Conservation (phyloP, 2,113 vertebrate genomes). For the Chaenogobius annularis region DNA sequence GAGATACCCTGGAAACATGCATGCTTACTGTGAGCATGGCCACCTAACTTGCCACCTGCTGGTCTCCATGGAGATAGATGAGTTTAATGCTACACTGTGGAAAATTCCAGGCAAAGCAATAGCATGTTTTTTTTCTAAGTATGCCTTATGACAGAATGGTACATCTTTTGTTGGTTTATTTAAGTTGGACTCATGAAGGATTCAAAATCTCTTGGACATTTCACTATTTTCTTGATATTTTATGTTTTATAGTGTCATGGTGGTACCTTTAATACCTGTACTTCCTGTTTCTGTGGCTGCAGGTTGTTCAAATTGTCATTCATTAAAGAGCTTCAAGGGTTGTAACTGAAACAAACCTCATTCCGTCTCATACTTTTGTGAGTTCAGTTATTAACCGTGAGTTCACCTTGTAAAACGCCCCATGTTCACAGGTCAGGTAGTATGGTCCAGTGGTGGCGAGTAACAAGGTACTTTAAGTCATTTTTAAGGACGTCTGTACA, state of each 20-base stretch:
- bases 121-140: background rate
- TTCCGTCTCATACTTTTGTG: conserved; percentile 4
- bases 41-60: too few relatives aligned
- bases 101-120: too few relatives aligned
- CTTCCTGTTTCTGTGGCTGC: conserved; percentile 58
- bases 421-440: background rate
- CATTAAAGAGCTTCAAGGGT: conserved; percentile 57
- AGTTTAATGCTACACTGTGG: too few relatives aligned
- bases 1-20: background rate
- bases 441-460: too few relatives aligned
- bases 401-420: background rate
- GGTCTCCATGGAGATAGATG: too few relatives aligned
- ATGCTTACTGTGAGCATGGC: background rate
- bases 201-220: conserved; percentile 36
- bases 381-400: background rate
- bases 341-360: conserved; percentile 23
- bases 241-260: conserved; percentile 40
- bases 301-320: conserved; percentile 50
- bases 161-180: conserved; percentile 10
- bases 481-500: too few relatives aligned
- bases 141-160: conserved; percentile 24
- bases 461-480: too few relatives aligned
- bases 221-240: conserved; percentile 35
- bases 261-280: conserved; percentile 53
- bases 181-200: conserved; percentile 16